A percentile compares a stretch with the other conserved stretches of the same genome.
These are phyloP conservation scores for Cheilosia pagana DNA, from an alignment of 2,888 invertebrate genomes.

Conservation along the genomic window DNA sequence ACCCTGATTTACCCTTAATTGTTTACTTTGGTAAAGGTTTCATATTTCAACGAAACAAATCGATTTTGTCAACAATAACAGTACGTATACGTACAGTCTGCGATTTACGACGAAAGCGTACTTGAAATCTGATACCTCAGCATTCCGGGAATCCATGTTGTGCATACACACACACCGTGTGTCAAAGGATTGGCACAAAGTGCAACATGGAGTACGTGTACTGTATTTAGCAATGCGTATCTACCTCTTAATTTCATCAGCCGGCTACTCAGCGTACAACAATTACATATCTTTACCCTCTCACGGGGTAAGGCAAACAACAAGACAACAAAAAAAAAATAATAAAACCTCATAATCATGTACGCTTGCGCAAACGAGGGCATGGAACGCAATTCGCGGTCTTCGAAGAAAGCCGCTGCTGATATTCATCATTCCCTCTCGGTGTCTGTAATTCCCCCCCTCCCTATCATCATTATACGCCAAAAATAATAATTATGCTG, in stretches of 20 bases:
- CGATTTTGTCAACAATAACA: constrained; percentile 29
- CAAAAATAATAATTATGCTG: constrained; percentile 19
- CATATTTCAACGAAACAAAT: constrained; percentile 59
- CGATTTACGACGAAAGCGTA: constrained; percentile 7
- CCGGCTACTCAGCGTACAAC: background rate
- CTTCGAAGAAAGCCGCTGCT: constrained; percentile 56
- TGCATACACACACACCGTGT: no score
- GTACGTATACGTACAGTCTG: background rate
- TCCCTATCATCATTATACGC: background rate
- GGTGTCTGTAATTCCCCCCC: background rate
- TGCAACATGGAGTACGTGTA: constrained; percentile 37
- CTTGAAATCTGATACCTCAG: constrained; percentile 55
- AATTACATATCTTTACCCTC: constrained; percentile 25
- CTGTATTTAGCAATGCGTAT: constrained; percentile 32
- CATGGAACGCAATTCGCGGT: constrained; percentile 63
- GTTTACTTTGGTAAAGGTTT: constrained; percentile 59
- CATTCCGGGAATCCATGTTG: constrained; percentile 8
- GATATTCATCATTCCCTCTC: constrained; percentile 28
- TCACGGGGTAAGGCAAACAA: background rate
- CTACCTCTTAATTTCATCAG: constrained; percentile 27
- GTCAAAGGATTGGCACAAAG: constrained; percentile 11
- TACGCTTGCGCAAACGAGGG: constrained; percentile 64
- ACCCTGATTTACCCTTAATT: constrained; percentile 42
- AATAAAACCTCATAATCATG: constrained; percentile 42
- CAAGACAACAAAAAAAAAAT: constrained; percentile 18